A percentile compares a stretch with the other conserved stretches of the same genome.
phyloP scores from a whole-genome alignment of 2,888 invertebrate genomes.

The Lasius fuliginosus region DNA sequence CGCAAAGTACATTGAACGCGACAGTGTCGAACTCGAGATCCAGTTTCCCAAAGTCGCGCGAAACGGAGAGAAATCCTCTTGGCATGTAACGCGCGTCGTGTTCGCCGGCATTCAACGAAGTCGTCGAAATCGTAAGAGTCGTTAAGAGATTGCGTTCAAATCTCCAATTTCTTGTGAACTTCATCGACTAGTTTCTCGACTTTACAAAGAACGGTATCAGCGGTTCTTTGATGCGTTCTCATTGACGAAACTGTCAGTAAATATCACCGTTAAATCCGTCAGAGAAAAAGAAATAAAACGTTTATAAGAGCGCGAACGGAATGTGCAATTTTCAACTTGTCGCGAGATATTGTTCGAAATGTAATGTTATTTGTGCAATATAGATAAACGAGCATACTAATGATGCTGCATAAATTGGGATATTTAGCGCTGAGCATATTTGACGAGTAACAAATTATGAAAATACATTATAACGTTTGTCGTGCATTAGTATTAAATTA shows the following conservation, averaged over 20 bases:
- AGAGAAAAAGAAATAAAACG: neutral
- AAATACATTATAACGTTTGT: slow-evolving; percentile 34
- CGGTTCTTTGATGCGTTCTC: neutral
- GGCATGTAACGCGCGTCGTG: slow-evolving; percentile 23
- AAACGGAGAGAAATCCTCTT: slow-evolving; percentile 14
- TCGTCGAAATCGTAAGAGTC: slow-evolving; percentile 29
- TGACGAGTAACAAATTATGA: slow-evolving; percentile 35
- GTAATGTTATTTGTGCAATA: slow-evolving; percentile 7
- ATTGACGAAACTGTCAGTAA: neutral
- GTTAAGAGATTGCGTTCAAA: slow-evolving; percentile 38
- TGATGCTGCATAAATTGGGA: slow-evolving; percentile 29
- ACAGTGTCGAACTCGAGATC: slow-evolving; percentile 45
- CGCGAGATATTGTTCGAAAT: slow-evolving; percentile 7
- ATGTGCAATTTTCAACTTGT: neutral
- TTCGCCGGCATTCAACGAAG: slow-evolving; percentile 24
- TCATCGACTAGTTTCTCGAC: slow-evolving; percentile 27
- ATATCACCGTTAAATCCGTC: neutral
- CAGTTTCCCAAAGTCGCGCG: slow-evolving; percentile 46
- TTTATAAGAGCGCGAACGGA: neutral
- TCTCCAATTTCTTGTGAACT: slow-evolving; percentile 37
- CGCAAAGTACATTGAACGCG: slow-evolving; percentile 46
- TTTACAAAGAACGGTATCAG: neutral
- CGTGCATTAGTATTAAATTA: slow-evolving; percentile 34
- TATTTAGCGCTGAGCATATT: neutral
- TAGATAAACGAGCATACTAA: neutral